Percentiles rank a stretch among this genome's conserved stretches.
phyloP scores from a whole-genome alignment of 2,888 invertebrate genomes.

The Dryadula phaetusa region DNA sequence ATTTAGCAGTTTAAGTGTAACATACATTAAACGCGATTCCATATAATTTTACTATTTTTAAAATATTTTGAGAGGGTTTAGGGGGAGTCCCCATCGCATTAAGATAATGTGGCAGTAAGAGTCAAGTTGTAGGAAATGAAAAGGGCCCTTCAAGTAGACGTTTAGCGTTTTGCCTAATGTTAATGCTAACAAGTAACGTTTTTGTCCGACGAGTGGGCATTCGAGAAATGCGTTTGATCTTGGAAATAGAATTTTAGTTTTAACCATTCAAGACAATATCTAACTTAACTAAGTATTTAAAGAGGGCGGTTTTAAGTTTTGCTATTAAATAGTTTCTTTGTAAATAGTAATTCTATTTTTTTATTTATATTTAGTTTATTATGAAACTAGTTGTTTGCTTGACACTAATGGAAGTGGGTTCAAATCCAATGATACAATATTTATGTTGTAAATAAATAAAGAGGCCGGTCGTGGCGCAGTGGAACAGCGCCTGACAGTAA shows the following conservation, averaged over 20 bases:
- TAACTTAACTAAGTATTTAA: neutral
- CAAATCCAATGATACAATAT: no score
- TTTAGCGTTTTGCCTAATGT: constrained; percentile 16
- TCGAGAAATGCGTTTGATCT: neutral
- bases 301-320: constrained; percentile 4
- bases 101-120: constrained; percentile 19
- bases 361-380: no score
- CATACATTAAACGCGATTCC: constrained; percentile 19
- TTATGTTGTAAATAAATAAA: no score
- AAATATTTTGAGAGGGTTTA: constrained; percentile 19
- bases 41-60: constrained; percentile 45
- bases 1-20: constrained; percentile 10
- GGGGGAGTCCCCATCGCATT: constrained; percentile 12
- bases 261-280: constrained; percentile 12
- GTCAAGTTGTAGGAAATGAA: constrained; percentile 14
- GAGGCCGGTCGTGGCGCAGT: no score
- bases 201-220: neutral
- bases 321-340: constrained; percentile 1
- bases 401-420: no score
- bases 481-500: no score
- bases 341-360: no score
- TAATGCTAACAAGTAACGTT: constrained; percentile 19
- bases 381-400: no score
- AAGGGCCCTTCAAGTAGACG: constrained; percentile 1
- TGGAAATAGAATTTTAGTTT: constrained; percentile 2